These are phyloP conservation scores for Spatulosminthurus flaviceps DNA, from an alignment of 2,888 invertebrate genomes.

Conservation along the genomic window DNA sequence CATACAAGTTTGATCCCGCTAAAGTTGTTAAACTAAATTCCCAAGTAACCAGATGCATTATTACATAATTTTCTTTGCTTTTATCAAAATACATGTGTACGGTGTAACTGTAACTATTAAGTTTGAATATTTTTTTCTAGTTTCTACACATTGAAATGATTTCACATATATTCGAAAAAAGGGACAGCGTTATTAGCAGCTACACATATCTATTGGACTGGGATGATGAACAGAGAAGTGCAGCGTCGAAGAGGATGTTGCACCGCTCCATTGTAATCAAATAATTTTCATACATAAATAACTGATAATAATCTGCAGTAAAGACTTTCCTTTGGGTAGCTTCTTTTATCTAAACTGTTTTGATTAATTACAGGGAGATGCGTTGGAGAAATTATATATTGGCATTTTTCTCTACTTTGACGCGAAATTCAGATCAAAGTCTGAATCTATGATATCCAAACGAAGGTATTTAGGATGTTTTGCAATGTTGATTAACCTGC, in stretches of 20 bases:
- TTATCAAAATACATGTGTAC: no score
- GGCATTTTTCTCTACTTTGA: slow-evolving; percentile 37
- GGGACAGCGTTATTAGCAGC: not conserved
- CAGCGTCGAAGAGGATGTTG: not conserved
- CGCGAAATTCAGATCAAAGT: slow-evolving; percentile 15
- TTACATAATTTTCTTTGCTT: not conserved
- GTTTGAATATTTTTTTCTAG: not conserved
- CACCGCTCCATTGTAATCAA: not conserved
- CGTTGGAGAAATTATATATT: slow-evolving; percentile 15
- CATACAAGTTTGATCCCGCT: slow-evolving; percentile 5
- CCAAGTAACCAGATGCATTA: not conserved
- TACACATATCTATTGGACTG: slow-evolving; percentile 19
- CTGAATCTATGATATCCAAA: slow-evolving; percentile 25
- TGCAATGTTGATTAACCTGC: slow-evolving; percentile 27
- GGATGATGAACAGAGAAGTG: slow-evolving; percentile 12
- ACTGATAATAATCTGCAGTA: no score
- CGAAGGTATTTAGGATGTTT: slow-evolving; percentile 35
- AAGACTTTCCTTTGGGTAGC: no score
- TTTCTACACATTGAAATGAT: slow-evolving; percentile 27
- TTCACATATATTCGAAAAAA: slow-evolving; percentile 15
- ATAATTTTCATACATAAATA: not conserved
- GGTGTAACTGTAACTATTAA: no score
- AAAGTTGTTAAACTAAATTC: not conserved
- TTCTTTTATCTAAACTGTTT: no score
- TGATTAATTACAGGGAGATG: slow-evolving; percentile 19